A percentile compares a stretch with the other conserved stretches of the same genome.
phyloP scores from a whole-genome alignment of 2,797 vertebrate genomes.

The Poeciliopsis presidionis region DNA sequence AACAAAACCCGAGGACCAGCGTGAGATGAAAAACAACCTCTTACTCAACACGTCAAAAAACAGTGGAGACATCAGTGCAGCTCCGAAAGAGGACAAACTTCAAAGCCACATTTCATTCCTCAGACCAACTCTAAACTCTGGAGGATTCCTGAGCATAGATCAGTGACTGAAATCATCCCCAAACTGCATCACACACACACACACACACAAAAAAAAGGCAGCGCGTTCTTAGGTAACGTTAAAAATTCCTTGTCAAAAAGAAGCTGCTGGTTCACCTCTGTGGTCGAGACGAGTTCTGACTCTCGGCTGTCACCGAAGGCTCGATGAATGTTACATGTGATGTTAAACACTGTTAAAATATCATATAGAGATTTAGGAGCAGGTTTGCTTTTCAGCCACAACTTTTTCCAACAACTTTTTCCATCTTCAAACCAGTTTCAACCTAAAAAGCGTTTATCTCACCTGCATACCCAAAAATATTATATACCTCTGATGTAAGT shows the following conservation, averaged over 20 bases:
- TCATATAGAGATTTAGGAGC: background rate
- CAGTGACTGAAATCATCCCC: conserved; percentile 22
- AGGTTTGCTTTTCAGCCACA: background rate
- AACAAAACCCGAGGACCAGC: background rate
- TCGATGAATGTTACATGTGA: background rate
- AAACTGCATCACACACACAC: conserved; percentile 3
- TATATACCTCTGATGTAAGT: background rate
- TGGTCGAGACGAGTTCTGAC: background rate
- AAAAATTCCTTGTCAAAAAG: background rate
- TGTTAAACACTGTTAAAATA: background rate
- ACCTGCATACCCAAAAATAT: background rate
- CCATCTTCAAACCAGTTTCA: background rate
- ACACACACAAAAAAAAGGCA: background rate
- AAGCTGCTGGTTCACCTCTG: background rate
- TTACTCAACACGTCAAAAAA: conserved; percentile 18
- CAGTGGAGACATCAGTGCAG: conserved; percentile 11
- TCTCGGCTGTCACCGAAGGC: background rate
- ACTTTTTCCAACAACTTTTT: background rate
- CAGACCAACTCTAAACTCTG: conserved; percentile 2
- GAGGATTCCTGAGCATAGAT: conserved; percentile 6
- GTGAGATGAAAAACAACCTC: conserved; percentile 10
- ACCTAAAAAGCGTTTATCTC: background rate
- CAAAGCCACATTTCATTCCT: conserved; percentile 23
- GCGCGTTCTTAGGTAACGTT: background rate
- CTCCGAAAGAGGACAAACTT: conserved; percentile 16